Evolutionary conservation across 2,113 vertebrate species (phyloP).

Genomic region (Recurvirostra avosetta): DNA sequence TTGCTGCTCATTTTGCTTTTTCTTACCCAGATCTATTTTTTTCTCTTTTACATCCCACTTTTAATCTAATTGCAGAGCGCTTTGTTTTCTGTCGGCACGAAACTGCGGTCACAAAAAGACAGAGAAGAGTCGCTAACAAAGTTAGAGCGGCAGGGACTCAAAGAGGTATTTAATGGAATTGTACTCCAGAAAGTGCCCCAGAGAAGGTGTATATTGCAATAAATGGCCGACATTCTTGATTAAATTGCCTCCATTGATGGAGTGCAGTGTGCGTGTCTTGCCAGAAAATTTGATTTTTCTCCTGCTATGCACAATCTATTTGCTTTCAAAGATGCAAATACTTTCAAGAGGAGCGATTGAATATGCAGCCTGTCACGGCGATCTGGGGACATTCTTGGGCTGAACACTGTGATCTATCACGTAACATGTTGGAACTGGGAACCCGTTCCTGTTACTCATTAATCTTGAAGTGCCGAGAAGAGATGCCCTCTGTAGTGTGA

Average conservation of each 20-base stretch:
- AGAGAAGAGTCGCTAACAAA: background rate
- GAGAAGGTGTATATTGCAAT: background rate
- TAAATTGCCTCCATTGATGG: background rate
- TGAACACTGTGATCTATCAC: background rate
- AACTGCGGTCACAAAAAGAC: background rate
- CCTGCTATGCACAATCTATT: background rate
- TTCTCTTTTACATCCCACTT: background rate
- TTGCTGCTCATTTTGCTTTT: background rate
- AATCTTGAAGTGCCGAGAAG: background rate
- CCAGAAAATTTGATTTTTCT: background rate
- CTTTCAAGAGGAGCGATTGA: background rate
- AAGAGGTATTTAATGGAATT: background rate
- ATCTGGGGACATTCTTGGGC: background rate
- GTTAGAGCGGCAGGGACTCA: background rate
- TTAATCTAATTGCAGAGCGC: background rate
- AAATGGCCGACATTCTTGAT: background rate
- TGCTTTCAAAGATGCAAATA: background rate
- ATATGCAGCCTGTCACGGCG: background rate
- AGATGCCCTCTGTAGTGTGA: background rate
- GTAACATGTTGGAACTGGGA: background rate
- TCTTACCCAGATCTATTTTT: background rate
- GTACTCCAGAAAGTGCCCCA: background rate
- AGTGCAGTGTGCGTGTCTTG: background rate
- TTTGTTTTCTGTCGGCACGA: background rate
- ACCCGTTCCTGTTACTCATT: background rate